Evolutionary conservation across 2,113 vertebrate genomes (phyloP), one percentile per base, ranked within the genome.

Genomic region (Leptodactylus fuscus): DNA sequence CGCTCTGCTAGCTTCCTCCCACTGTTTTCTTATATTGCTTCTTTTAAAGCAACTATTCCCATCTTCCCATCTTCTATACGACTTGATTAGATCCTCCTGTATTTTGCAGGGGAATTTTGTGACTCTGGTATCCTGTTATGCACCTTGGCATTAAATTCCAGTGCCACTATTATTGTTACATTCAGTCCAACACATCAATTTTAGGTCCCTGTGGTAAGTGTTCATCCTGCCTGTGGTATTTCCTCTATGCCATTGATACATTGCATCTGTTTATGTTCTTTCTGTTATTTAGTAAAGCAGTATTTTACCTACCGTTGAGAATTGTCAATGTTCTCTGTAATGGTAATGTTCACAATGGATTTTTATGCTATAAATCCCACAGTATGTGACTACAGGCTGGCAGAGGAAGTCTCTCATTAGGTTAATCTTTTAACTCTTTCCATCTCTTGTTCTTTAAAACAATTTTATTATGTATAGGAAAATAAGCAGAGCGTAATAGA

Each of bases 11-110:
- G 27, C 75, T 77, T 41, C 18, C 34, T n/a, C 44, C 27, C 16
- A 55, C 27, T 77, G 48, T 77, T 77, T 77, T 32, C 44, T 29
- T 77, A 36, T 34, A 77, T 77, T 77, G 76, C 76, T 55, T 79
- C 49, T 58, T 76, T 12, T 5, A 53, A 79, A 58, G 34, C 22
- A 79, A 55, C 13, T 20, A 38, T 34, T 55, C 53, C 78, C 53
- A 27, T n/a, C 22, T n/a, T 77, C 16, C 27, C 10, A 4, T 34
- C 49, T 32, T 32, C 48, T 53, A 24, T 76, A 53, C 49, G 22
- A 20, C 27, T 77, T 77, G 7, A 49, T 53, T 77, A 77, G 15
- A 22, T 51, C 70, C 70, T 46, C n/a, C 41, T 46, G 34, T 71
- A 41, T 73, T 41, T 73, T 73, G 36, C 49, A 18, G 0, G 34